Base-by-base conservation (phyloP, 2,888 invertebrate species). In the Petrophora chlorosata region DNA sequence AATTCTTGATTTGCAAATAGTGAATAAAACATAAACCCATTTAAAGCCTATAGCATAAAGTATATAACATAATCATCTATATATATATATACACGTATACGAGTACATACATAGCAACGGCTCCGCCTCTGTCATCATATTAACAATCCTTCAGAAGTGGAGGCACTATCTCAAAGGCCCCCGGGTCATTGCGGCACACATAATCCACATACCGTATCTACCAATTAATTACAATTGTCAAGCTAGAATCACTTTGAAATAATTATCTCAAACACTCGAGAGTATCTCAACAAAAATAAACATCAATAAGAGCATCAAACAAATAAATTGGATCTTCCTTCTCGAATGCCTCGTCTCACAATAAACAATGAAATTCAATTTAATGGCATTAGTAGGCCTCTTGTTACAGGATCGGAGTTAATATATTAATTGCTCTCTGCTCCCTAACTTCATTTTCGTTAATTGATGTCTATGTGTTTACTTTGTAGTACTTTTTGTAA, bases 291-390 rank as follows among this genome's bases (percentile, higher is more conserved):
- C 35, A 44, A 42, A 48, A 59, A 56, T 46, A 54, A 56, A 45
- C 51, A 42, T 38, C 41, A 42, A 38, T 46, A 46, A 22, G 23
- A 43, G 44, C 54, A 53, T 50, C 44, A 62, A 61, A 55, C 55
- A 61, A 56, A 52, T 50, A 60, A 69, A 67, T 63, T 61, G 56
- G 61, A 59, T 63, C 46, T 54, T 34, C 45, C 36, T 34, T 47
- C 48, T 66, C 42, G 35, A 59, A 65, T 60, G 47, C 54, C 61
- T 60, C 46, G 48, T 30, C 43, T 55, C 28, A 50, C 57, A 62
- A 62, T 56, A 60, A 63, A 65, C 52, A 61, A 53, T 54, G 52
- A 48, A 56, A 65, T 55, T 56, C 54, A 63, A 64, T 62, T 61
- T 57, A 43, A 59, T 42, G 42, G 59, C 39, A 59, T 63, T 61